Evolutionary conservation across 2,888 invertebrate species (phyloP), one percentile per base, ranked within the genome.

Genomic region (Nyleta sp.): DNA sequence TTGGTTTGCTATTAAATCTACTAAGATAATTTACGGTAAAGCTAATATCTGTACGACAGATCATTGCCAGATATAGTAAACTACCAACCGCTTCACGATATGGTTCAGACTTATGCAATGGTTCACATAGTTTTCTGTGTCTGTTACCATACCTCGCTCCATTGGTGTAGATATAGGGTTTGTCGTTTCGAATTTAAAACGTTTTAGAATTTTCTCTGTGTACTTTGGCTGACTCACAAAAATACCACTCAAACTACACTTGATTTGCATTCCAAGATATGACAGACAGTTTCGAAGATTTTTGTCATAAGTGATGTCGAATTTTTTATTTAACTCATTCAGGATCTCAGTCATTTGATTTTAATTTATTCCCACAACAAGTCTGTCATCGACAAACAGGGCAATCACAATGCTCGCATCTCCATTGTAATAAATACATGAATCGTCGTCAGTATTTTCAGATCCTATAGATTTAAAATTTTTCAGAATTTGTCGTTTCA

Each of bases 341-440:
- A 65, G n/a, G 17, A 52, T 10, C 1, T 52, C 4, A 20, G 1
- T 7, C 8, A 65, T 35, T 22, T 13, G 18, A 0, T 55, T 44
- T 33, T 44, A 7, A 11, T 55, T 7, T 35, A 15, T 24, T 18
- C 46, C 67, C 2, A 22, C 20, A 5, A 59, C 22, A 1, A 48
- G 20, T 13, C 50, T 22, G 20, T 68, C 68, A 33, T 57, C 57
- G 11, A 68, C 48, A 15, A n/a, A 31, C 28, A 44, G 11, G 2
- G 24, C 42, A 0, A 67, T 44, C 1, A 67, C 18, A 7, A 53
- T 24, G 18, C 42, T 31, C 17, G 13, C 31, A 11, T 28, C 24
- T 15, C 35, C 8, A 24, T 64, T 40, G 22, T 64, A 64, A 35
- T 17, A 50, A 4, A 62, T 1, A 10, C 62, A 62, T 11, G 38